Evolutionary conservation across 2,888 invertebrate genomes (phyloP).

Genomic region (Actias luna): DNA sequence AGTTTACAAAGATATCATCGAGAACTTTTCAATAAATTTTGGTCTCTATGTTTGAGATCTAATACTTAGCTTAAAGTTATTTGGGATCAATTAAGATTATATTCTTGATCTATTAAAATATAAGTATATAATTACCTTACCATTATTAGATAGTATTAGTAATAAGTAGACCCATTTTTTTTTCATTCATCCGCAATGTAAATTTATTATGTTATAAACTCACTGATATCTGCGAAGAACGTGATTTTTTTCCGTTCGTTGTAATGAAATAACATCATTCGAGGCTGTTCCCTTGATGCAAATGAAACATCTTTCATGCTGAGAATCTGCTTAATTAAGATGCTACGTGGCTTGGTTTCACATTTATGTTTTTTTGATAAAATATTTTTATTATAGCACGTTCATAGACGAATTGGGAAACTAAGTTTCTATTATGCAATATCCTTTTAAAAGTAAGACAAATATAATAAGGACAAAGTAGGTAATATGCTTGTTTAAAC

Average conservation of each 20-base stretch:
- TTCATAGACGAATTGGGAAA: not conserved
- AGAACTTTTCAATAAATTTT: too few species aligned
- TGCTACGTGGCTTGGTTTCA: constrained; percentile 33
- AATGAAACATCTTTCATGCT: constrained; percentile 32
- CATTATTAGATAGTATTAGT: not conserved
- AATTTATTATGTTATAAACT: constrained; percentile 17
- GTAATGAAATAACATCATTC: constrained; percentile 22
- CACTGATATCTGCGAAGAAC: constrained; percentile 20
- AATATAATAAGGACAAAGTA: not conserved
- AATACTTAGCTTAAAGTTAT: too few species aligned
- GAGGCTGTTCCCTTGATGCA: constrained; percentile 31
- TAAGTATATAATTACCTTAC: not conserved
- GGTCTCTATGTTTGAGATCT: too few species aligned
- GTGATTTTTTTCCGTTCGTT: constrained; percentile 20
- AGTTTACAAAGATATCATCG: too few species aligned
- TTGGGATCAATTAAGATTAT: too few species aligned
- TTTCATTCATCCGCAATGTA: constrained; percentile 18
- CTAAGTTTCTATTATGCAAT: not conserved
- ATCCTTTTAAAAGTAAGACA: not conserved
- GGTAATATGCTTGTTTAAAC: not conserved
- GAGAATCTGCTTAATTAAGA: constrained; percentile 39
- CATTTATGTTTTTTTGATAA: constrained; percentile 12
- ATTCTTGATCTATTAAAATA: too few species aligned
- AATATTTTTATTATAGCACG: constrained; percentile 3
- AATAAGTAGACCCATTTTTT: not conserved